Evolutionary conservation across 2,888 invertebrate species (phyloP).

Genomic region (Hemistola chrysoprasaria): DNA sequence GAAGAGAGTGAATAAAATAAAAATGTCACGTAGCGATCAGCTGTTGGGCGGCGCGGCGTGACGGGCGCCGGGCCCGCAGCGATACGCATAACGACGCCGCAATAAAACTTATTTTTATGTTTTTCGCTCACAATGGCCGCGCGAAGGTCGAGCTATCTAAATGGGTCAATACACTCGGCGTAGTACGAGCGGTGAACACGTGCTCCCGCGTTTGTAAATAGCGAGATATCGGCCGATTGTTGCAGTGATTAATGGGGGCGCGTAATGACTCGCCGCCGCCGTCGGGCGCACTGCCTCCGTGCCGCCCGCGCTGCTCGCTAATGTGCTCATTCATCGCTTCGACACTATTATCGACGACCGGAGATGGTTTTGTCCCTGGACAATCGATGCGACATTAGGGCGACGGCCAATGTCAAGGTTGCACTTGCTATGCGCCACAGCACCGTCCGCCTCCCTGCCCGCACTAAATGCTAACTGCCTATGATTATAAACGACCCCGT

Average conservation of each 20-base stretch:
- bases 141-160: conserved; percentile 83
- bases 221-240: conserved; percentile 83
- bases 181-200: conserved; percentile 79
- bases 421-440: conserved; percentile 64
- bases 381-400: conserved; percentile 74
- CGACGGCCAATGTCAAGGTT: conserved; percentile 78
- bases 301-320: conserved; percentile 66
- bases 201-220: conserved; percentile 82
- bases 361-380: conserved; percentile 75
- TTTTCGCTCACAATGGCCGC: conserved; percentile 82
- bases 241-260: conserved; percentile 82
- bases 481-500: conserved; percentile 52
- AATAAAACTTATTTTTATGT: conserved; percentile 83
- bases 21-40: conserved; percentile 83
- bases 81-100: conserved; percentile 81
- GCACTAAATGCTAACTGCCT: conserved; percentile 60
- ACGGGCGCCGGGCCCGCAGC: conserved; percentile 64
- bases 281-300: conserved; percentile 28
- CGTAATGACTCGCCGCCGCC: conserved; percentile 74
- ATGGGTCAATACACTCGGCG: conserved; percentile 82
- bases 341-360: conserved; percentile 66
- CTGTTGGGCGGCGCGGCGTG: conserved; percentile 72
- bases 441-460: conserved; percentile 36
- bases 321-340: conserved; percentile 77
- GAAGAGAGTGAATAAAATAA: conserved; percentile 81